These are phyloP conservation scores for Phylloscopus trochilus DNA, from an alignment of 2,113 vertebrate species.

Conservation along the genomic window DNA sequence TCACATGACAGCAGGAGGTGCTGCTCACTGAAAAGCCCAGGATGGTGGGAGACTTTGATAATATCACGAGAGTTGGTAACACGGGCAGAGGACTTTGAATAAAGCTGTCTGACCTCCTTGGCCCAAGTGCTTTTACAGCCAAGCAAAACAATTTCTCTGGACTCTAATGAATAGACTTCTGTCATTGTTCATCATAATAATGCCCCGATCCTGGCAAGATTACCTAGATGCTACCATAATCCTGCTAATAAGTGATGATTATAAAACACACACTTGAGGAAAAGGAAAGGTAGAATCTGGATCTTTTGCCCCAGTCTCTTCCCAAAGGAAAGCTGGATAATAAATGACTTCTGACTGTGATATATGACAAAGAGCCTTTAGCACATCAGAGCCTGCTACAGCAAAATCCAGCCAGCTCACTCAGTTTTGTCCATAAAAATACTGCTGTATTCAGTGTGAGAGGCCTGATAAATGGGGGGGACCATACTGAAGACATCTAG, in stretches of 20 bases:
- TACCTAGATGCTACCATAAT: slow-evolving; percentile 55
- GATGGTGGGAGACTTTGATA: slow-evolving; percentile 58
- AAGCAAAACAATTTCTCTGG: slow-evolving; percentile 67
- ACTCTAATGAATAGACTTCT: slow-evolving; percentile 65
- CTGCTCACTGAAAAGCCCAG: slow-evolving; percentile 54
- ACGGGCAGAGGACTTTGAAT: slow-evolving; percentile 57
- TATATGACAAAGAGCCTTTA: slow-evolving; percentile 68
- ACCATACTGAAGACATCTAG: slow-evolving; percentile 42
- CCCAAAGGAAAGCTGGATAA: slow-evolving; percentile 66
- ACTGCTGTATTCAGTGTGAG: slow-evolving; percentile 50
- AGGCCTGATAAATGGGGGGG: slow-evolving; percentile 56
- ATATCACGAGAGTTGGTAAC: slow-evolving; percentile 65
- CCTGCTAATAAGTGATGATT: slow-evolving; percentile 58
- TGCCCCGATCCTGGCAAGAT: slow-evolving; percentile 53
- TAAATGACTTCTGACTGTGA: slow-evolving; percentile 72
- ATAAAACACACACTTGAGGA: slow-evolving; percentile 50
- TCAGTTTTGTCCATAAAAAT: slow-evolving; percentile 69
- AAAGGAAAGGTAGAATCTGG: slow-evolving; percentile 57
- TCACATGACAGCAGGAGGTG: slow-evolving; percentile 63
- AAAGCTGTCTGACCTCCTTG: slow-evolving; percentile 61
- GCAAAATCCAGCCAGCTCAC: slow-evolving; percentile 62
- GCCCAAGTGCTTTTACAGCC: slow-evolving; percentile 56
- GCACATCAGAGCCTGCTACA: slow-evolving; percentile 56
- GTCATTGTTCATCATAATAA: slow-evolving; percentile 66
- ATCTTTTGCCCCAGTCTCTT: slow-evolving; percentile 63